Percentiles rank a stretch among this genome's conserved stretches.
Evolutionary conservation across 2,797 vertebrate genomes (phyloP).

Genomic region (Microhierax caerulescens): DNA sequence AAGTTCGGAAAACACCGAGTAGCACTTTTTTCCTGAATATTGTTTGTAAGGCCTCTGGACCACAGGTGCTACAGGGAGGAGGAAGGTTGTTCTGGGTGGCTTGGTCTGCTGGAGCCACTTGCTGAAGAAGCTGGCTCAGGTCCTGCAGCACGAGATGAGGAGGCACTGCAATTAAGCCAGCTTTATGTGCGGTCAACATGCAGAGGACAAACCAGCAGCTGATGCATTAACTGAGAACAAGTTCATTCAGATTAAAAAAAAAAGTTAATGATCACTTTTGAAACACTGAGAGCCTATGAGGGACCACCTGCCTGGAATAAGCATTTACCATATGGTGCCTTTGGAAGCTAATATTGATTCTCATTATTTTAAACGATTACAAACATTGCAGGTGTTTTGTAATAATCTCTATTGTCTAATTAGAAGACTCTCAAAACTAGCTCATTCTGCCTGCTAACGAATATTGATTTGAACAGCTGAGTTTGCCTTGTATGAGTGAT

Average conservation of each 20-base stretch:
- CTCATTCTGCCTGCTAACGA: slow-evolving; percentile 67
- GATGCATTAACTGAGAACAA: slow-evolving; percentile 59
- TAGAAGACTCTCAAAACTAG: slow-evolving; percentile 70
- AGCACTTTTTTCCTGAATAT: not conserved
- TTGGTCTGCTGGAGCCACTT: not conserved
- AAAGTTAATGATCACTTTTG: slow-evolving; percentile 66
- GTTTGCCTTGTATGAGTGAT: slow-evolving; percentile 41
- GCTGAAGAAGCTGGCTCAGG: not conserved
- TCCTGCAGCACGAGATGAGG: not conserved
- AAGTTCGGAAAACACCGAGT: not conserved
- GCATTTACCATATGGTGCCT: slow-evolving; percentile 78
- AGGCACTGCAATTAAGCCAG: not conserved
- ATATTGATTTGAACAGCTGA: slow-evolving; percentile 75
- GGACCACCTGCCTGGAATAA: slow-evolving; percentile 68
- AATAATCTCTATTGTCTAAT: slow-evolving; percentile 81
- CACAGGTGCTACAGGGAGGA: not conserved
- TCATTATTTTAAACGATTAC: slow-evolving; percentile 80
- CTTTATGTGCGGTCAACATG: not conserved
- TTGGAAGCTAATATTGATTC: slow-evolving; percentile 81
- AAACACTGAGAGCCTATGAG: slow-evolving; percentile 60
- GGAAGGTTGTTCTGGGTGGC: not conserved
- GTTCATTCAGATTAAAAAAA: slow-evolving; percentile 68
- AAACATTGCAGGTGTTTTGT: slow-evolving; percentile 81
- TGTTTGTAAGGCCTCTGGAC: not conserved
- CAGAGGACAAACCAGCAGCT: slow-evolving; percentile 32